phyloP scores from a whole-genome alignment of 2,113 vertebrate genomes.

The Pterocles burchelli region DNA sequence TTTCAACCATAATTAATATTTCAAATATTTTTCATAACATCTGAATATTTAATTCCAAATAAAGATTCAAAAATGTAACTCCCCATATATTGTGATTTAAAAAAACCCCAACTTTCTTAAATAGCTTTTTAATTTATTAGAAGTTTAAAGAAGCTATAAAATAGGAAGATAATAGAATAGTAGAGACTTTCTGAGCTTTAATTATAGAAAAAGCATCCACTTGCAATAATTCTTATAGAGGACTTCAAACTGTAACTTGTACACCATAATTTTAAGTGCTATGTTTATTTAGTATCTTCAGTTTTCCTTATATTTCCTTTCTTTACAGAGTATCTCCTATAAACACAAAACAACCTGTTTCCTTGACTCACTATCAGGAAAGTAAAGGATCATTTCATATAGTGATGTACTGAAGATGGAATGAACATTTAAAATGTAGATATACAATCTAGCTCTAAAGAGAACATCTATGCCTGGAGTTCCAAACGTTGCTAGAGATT shows the following conservation, averaged over 20 bases:
- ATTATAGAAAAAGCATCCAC: not conserved
- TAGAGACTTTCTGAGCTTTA: not conserved
- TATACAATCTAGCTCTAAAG: not conserved
- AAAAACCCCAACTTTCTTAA: not conserved
- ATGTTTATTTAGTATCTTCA: not conserved
- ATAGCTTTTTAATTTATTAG: not conserved
- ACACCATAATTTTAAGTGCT: not conserved
- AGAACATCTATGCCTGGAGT: not conserved
- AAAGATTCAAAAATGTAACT: not conserved
- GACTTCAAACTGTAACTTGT: not conserved
- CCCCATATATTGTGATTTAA: not conserved
- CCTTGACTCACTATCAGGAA: not conserved
- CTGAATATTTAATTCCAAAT: not conserved
- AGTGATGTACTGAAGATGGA: not conserved
- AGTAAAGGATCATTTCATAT: constrained; percentile 4
- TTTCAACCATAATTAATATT: not conserved
- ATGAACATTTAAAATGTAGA: constrained; percentile 29
- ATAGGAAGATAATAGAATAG: not conserved
- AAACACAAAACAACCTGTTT: constrained; percentile 1
- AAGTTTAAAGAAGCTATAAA: not conserved
- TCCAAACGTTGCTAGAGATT: not conserved
- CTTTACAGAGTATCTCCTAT: not conserved
- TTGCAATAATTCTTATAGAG: not conserved
- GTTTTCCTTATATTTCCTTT: not conserved
- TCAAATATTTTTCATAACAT: not conserved